Conservation (phyloP, 1,140 invertebrate genomes). For the Drosophila pruinosa region DNA sequence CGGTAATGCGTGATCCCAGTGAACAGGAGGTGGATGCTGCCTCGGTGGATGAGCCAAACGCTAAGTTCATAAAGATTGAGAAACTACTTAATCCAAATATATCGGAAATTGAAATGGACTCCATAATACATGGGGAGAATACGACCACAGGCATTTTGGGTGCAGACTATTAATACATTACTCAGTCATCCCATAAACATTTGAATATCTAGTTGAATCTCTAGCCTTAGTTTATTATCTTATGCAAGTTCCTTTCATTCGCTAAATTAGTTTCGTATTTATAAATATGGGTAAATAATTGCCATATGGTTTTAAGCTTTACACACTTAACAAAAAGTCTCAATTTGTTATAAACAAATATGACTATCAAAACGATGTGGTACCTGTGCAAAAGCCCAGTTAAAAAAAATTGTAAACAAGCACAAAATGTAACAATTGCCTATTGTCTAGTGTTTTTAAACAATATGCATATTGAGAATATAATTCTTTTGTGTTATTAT, state of each 20-base stretch:
- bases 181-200: constrained; percentile 18
- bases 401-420: constrained; percentile 25
- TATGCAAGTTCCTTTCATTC: constrained; percentile 64
- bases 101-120: constrained; percentile 74
- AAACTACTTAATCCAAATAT: constrained; percentile 62
- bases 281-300: constrained; percentile 28
- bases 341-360: constrained; percentile 20
- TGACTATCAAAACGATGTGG: not conserved
- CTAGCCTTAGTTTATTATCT: constrained; percentile 49
- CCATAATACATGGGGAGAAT: constrained; percentile 71
- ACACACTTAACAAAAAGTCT: constrained; percentile 12
- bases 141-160: constrained; percentile 64
- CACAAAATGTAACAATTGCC: constrained; percentile 26
- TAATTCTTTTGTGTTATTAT: not conserved
- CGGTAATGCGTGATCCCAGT: constrained; percentile 31
- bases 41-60: constrained; percentile 65
- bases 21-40: constrained; percentile 57
- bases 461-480: not conserved
- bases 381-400: constrained; percentile 12
- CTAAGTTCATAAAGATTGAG: constrained; percentile 71
- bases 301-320: constrained; percentile 62
- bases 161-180: constrained; percentile 46
- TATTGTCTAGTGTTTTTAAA: not conserved
- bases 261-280: constrained; percentile 49
- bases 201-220: constrained; percentile 10